Conservation (phyloP, 2,888 invertebrate genomes). For the Emmelina monodactyla region DNA sequence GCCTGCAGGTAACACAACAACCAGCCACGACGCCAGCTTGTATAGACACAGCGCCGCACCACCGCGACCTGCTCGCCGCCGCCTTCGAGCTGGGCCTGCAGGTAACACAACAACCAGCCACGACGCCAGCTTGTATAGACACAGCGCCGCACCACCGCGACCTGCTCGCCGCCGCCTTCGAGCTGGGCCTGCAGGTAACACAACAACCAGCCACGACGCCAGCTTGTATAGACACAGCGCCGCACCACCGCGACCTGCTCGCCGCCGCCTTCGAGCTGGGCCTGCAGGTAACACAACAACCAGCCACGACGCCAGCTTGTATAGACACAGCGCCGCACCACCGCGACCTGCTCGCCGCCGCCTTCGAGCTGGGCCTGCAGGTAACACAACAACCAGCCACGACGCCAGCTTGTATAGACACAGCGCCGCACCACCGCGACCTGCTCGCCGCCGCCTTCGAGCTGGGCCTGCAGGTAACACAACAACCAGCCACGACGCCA, state of each 20-base stretch:
- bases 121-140: not conserved
- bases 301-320: not conserved
- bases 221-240: not conserved
- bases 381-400: conserved; percentile 26
- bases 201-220: not conserved
- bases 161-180: not conserved
- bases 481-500: not conserved
- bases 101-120: not conserved
- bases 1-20: not conserved
- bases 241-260: not conserved
- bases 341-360: not conserved
- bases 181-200: not conserved
- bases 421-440: conserved; percentile 72
- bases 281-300: not conserved
- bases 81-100: not conserved
- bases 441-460: conserved; percentile 67
- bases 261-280: not conserved
- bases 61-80: not conserved
- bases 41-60: not conserved
- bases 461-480: not conserved
- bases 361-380: not conserved
- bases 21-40: not conserved
- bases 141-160: not conserved
- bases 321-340: not conserved
- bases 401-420: too few relatives aligned